Evolutionary conservation across 2,113 vertebrate genomes (phyloP).

Genomic region (Hippocampus mohnikei): DNA sequence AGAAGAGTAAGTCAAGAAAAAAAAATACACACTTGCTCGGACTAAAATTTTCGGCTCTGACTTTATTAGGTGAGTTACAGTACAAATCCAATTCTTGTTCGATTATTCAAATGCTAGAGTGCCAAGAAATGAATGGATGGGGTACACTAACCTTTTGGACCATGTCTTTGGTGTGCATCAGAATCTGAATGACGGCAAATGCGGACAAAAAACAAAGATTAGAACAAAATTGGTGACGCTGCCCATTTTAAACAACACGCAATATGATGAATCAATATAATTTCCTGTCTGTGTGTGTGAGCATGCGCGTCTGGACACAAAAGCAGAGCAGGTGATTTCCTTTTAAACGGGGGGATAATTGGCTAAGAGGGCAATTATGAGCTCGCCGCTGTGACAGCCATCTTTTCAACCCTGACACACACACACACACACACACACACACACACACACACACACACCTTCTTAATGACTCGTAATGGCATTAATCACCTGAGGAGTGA

Average conservation of each 20-base stretch:
- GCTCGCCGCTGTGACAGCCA: constrained; percentile 89
- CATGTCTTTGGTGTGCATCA: constrained; percentile 98
- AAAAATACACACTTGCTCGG: background rate
- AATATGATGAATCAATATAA: constrained; percentile 88
- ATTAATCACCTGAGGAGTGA: constrained; percentile 89
- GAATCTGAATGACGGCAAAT: constrained; percentile 78
- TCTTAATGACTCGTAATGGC: constrained; percentile 94
- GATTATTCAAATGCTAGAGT: background rate
- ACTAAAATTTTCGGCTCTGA: background rate
- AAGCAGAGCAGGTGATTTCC: constrained; percentile 92
- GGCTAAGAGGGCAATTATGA: constrained; percentile 97
- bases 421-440: constrained; percentile 49
- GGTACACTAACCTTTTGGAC: constrained; percentile 87
- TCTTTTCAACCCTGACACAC: constrained; percentile 89
- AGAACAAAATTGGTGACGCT: constrained; percentile 5
- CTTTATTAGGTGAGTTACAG: background rate
- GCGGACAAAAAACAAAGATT: constrained; percentile 18
- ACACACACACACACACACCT: constrained; percentile 68
- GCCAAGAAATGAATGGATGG: background rate
- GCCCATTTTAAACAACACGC: constrained; percentile 71
- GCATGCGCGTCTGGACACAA: constrained; percentile 34
- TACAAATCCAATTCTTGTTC: background rate
- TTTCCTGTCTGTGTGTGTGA: constrained; percentile 49
- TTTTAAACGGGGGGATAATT: constrained; percentile 94
- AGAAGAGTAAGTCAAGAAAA: background rate